Evolutionary conservation across 2,888 invertebrate species (phyloP), one percentile per base, ranked within the genome.

Genomic region (Cylindroiulus punctatus): DNA sequence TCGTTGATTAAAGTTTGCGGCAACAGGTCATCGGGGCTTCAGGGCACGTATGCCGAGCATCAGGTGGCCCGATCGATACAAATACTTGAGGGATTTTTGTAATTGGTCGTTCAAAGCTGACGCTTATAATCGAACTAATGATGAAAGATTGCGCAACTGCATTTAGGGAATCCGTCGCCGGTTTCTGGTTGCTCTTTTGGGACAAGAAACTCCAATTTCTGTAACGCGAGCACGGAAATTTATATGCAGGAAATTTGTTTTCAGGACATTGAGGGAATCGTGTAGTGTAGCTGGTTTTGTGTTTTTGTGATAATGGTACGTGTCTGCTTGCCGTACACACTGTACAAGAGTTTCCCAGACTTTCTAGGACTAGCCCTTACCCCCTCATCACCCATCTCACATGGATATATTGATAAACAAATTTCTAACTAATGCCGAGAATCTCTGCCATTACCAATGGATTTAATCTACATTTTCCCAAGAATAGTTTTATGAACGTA

Each of bases 41-140:
- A 4, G 12, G n/a, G 52, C 52, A 52, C 52, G 52, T 52, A 17
- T 52, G n/a, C n/a, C n/a, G 52, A 52, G 52, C 52, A 52, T 52
- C 52, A 52, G 52, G 52, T 52, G 52, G 52, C n/a, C 7, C 52
- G 52, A 52, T 52, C 52, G n/a, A 52, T 52, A 52, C 3, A 52
- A 52, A 52, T 52, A n/a, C 52, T 52, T 52, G 52, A 5, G 52
- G 52, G 52, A 47, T n/a, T 52, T 52, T 52, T 17, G 52, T 52
- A 52, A 52, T 52, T 52, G 52, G 52, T n/a, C 52, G n/a, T 52
- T 52, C 52, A 52, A 52, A 12, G 52, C 52, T 52, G 52, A 52
- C 52, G 19, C 52, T n/a, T n/a, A 1, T 52, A 52, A 52, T 52
- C 52, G 52, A 52, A 52, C 52, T 52, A 52, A 52, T 52, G n/a